A percentile compares a stretch with the other conserved stretches of the same genome.
phyloP scores from a whole-genome alignment of 2,113 vertebrate species.

The Pomatostomus ruficeps region DNA sequence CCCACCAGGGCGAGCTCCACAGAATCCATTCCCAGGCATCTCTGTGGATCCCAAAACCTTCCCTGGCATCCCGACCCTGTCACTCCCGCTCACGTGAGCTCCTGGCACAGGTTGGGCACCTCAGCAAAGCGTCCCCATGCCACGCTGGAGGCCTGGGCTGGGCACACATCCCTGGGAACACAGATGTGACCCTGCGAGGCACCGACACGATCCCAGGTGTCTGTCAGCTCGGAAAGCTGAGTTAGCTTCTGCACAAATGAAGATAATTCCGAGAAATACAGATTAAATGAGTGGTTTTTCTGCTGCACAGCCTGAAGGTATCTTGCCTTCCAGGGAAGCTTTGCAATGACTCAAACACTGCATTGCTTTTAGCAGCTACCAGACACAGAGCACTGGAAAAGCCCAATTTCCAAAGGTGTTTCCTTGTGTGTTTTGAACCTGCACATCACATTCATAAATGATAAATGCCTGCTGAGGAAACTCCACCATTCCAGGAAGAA shows the following conservation, averaged over 20 bases:
- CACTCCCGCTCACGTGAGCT: rapidly evolving
- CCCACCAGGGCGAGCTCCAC: not conserved
- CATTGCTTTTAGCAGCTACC: not conserved
- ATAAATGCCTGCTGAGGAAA: not conserved
- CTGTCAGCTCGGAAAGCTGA: not conserved
- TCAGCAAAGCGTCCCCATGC: not conserved
- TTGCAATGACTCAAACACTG: not conserved
- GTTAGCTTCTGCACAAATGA: not conserved
- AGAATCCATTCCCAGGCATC: not conserved
- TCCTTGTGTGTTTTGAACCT: not conserved
- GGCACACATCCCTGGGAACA: not conserved
- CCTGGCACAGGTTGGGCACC: not conserved
- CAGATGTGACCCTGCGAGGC: no score
- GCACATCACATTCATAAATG: not conserved
- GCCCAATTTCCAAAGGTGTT: not conserved
- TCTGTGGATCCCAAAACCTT: not conserved
- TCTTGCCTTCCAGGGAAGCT: not conserved
- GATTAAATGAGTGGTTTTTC: not conserved
- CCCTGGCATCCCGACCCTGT: not conserved
- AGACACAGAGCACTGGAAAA: not conserved
- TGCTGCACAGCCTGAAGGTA: not conserved
- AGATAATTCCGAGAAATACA: not conserved
- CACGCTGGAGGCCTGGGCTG: not conserved
- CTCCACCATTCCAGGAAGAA: not conserved
- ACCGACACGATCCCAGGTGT: not conserved